A percentile compares a stretch with the other conserved stretches of the same genome.
phyloP scores from a whole-genome alignment of 2,888 invertebrate genomes.

The Bugulina stolonifera region DNA sequence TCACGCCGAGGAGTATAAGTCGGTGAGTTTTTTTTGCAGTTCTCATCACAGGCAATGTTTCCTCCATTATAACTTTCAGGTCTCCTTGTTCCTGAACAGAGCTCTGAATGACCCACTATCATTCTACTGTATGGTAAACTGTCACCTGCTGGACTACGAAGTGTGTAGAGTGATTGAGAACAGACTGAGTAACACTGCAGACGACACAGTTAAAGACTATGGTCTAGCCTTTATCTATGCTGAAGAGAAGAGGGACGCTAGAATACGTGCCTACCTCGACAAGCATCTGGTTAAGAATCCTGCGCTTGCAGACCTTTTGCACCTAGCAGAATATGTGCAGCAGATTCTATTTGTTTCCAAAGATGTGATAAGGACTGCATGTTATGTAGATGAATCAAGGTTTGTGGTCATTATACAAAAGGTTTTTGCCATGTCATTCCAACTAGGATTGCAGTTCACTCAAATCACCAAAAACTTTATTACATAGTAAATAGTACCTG shows the following conservation, averaged over 20 bases:
- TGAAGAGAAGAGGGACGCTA: slow-evolving; percentile 20
- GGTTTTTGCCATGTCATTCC: too few relatives aligned
- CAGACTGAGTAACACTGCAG: background rate
- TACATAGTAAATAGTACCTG: too few relatives aligned
- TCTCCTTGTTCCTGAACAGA: slow-evolving; percentile 15
- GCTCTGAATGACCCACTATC: slow-evolving; percentile 4
- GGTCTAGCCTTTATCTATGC: slow-evolving; percentile 22
- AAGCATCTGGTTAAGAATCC: slow-evolving; percentile 4
- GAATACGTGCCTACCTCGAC: slow-evolving; percentile 6
- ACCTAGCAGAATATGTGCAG: background rate
- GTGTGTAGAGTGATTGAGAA: slow-evolving; percentile 29
- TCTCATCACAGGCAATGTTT: too few relatives aligned
- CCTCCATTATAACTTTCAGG: slow-evolving; percentile 1
- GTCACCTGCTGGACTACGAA: slow-evolving; percentile 39
- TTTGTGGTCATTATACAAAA: too few relatives aligned
- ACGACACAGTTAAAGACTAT: slow-evolving; percentile 7
- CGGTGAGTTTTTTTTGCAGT: too few relatives aligned
- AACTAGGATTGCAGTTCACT: too few relatives aligned
- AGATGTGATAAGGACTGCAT: background rate
- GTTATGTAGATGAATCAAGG: background rate
- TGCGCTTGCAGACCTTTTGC: background rate
- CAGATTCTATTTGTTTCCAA: background rate
- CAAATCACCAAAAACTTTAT: too few relatives aligned
- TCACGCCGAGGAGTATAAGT: too few relatives aligned
- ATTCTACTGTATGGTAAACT: slow-evolving; percentile 38